These are phyloP conservation scores for Phyllostomus discolor DNA, from an alignment of 2,113 vertebrate genomes.

Conservation along the genomic window DNA sequence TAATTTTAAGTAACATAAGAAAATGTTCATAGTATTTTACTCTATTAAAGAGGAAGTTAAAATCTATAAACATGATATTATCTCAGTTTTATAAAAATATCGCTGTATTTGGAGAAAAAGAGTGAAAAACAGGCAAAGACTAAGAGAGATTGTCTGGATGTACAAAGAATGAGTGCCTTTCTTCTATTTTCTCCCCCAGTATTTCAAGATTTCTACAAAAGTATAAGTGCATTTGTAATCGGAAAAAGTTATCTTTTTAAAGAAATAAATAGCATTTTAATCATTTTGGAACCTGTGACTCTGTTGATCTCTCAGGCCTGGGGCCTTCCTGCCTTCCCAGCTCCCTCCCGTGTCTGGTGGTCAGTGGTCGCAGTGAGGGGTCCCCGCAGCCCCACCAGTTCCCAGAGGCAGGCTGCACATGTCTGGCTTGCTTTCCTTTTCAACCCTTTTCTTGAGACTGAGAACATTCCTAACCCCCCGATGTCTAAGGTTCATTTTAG, in stretches of 20 bases:
- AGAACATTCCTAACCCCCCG: background rate
- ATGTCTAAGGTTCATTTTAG: background rate
- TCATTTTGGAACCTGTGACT: background rate
- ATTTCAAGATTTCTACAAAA: background rate
- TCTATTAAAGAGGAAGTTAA: background rate
- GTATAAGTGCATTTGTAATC: background rate
- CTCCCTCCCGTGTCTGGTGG: background rate
- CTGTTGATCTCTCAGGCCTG: fast-evolving
- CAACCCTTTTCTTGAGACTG: background rate
- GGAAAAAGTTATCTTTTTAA: background rate
- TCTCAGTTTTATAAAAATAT: background rate
- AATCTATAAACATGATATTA: background rate
- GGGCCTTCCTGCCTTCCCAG: background rate
- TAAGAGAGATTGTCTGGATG: background rate
- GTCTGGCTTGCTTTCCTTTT: background rate
- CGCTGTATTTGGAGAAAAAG: background rate
- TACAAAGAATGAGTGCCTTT: background rate
- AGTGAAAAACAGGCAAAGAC: background rate
- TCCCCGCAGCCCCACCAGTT: background rate
- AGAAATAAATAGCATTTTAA: background rate
- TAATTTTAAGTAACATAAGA: background rate
- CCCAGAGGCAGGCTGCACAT: background rate
- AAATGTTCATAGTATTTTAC: background rate
- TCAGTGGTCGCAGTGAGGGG: background rate
- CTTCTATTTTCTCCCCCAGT: background rate